Percentiles rank a stretch among this genome's conserved stretches.
Conservation (phyloP, 2,113 vertebrate species). For the Zapornia atra region DNA sequence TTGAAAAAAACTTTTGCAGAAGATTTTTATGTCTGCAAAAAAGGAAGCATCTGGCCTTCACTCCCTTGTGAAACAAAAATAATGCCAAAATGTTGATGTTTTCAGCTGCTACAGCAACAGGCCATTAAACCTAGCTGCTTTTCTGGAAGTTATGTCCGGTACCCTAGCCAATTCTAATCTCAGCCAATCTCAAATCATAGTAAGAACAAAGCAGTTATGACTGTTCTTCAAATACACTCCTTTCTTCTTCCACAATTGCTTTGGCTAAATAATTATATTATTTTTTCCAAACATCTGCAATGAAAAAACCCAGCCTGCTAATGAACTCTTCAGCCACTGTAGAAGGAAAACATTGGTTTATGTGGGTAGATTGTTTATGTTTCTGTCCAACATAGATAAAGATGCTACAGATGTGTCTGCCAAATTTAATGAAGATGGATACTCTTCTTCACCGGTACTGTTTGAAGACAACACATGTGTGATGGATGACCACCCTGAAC, state of each 20-base stretch:
- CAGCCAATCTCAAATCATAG: not conserved
- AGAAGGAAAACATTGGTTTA: not conserved
- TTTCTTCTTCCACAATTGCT: not conserved
- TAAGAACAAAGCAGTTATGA: not conserved
- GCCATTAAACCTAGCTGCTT: not conserved
- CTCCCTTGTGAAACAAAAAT: not conserved
- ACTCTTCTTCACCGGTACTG: conserved; percentile 82
- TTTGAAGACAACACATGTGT: conserved; percentile 85
- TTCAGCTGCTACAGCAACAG: not conserved
- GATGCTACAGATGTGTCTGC: not conserved
- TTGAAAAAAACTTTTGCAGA: not conserved
- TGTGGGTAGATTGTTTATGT: not conserved
- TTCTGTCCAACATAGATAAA: conserved; percentile 56
- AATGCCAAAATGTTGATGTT: not conserved
- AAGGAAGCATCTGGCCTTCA: not conserved
- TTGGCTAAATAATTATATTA: not conserved
- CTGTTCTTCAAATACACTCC: not conserved
- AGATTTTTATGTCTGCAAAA: not conserved
- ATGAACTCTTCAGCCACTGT: not conserved
- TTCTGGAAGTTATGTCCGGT: not conserved
- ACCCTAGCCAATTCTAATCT: not conserved
- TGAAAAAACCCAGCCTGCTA: not conserved
- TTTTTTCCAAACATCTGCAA: not conserved
- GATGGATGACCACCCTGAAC: not conserved
- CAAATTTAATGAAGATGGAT: not conserved